Base-by-base conservation (phyloP, 2,888 invertebrate species). In the Herminia tarsipennalis region DNA sequence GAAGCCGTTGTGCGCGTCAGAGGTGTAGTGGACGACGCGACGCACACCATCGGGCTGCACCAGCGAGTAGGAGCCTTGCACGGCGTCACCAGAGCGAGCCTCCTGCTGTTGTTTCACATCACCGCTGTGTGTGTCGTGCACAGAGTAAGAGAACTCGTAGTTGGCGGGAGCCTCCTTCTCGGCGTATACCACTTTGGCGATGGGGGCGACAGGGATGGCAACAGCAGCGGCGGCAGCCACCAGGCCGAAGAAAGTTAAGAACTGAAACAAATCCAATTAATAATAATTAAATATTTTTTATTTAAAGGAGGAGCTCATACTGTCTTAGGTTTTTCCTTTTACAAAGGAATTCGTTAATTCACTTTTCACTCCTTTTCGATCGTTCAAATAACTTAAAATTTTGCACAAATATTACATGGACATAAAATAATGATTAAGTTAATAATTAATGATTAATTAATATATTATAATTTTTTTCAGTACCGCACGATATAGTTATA, bases 51-150 rank as follows among this genome's bases (percentile, higher is more conserved):
- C 92, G 51, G 90, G 89, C 48, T 92, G 91, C 21, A 92, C 76
- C 12, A 92, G 81, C 1, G 92, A 88, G 82, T 92, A 92, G 27
- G 83, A 86, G 47, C 92, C 91, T 27, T 87, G 88, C 16, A 92
- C 88, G 50, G 70, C 73, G 67, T 92, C 87, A 2, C 90, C 90
- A 54, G 73, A 57, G 58, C 91, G 90, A 30, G 77, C 61, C 58
- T 92, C 92, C 49, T 88, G 81, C 73, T 91, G 91, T 56, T 88
- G 78, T 68, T 92, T 92, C 57, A 89, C 68, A 68, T 92, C 92
- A 2, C 92, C 91, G 66, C 81, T 86, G 66, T 85, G 83, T 13
- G 67, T 57, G 63, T 92, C 92, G 45, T 88, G 86, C 32, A 92
- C 89, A 35, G 88, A 85, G 80, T 91, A 91, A 17, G 76, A 71